Base-by-base conservation (phyloP, 2,888 invertebrate species). In the Caenorhabditis sinica region DNA sequence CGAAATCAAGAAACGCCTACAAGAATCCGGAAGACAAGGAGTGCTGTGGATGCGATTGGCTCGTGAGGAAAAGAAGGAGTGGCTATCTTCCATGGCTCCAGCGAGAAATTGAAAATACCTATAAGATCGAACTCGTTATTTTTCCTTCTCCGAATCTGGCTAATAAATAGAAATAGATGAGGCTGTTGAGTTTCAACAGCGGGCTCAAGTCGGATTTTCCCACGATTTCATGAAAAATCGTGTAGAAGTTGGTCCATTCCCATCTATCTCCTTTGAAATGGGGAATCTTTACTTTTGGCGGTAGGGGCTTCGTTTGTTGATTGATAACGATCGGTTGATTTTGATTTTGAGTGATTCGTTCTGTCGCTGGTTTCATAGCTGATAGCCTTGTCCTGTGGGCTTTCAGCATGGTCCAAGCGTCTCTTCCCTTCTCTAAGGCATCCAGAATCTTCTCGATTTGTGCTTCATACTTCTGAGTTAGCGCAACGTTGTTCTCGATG, bases 231-330 rank as follows among this genome's bases (percentile, higher is more conserved):
- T 61, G 15, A 43, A 63, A 74, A 1, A 74, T 49, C 0, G 51
- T 51, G 51, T 51, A 74, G 63, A 74, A 74, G 25, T 63, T 74
- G 5, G 17, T 3, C 45, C 45, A 74, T 43, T 74, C 74, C 63
- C 74, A 72, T 20, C 45, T 13, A 40, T 28, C 45, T 25, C 72
- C 72, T 25, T 63, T 74, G 63, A 74, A 74, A 9, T 74, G 49
- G 8, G 74, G 63, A 2, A 74, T 63, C n/a, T 61, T 74, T 13
- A 74, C 51, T 23, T 13, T 43, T 30, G 61, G 72, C 17, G 30
- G 9, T 17, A 9, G 2, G n/a, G 20, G n/a, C 3, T 13, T 49
- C 6, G 11, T 17, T 4, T 3, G 2, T 49, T 49, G 49, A n/a
- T n/a, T n/a, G n/a, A n/a, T n/a, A 25, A 28, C 17, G 11, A 33